Evolutionary conservation across 2,113 vertebrate genomes (phyloP), one percentile per base, ranked within the genome.

Genomic region (Varanus salvator): DNA sequence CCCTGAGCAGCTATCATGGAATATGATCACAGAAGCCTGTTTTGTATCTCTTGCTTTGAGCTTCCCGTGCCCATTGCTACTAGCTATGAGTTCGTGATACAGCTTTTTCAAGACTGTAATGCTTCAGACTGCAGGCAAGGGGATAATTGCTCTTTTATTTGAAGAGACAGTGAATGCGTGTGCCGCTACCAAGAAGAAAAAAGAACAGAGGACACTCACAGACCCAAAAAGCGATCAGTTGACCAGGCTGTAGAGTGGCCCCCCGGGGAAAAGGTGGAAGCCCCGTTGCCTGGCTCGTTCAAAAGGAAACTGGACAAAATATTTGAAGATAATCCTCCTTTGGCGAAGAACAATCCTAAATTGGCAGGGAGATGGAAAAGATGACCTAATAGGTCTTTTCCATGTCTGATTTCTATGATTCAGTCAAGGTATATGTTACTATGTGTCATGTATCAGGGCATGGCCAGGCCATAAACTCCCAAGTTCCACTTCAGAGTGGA

Each of bases 341-440:
- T 95, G 95, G 71, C 88, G 78, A 78, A 87, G 93, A 93, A 84
- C 86, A 91, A 93, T 87, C 80, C 89, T 94, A 9, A 83, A 85
- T 93, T 96, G 95, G 95, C 95, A 94, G 88, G 78, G 92, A 95
- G 89, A 85, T 93, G 93, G 94, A 96, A 96, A 96, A 95, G 94
- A 96, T 96, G 94, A 96, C 93, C 92, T 95, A 94, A 96, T 96
- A 93, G 94, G 94, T 95, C 95, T 96, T 96, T 96, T 95, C 94
- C 92, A 92, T 95, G 92, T 93, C 94, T 96, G 89, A 86, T 88
- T 92, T 91, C 93, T 95, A 89, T 95, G 92, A 95, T 94, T 96
- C 93, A 95, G 95, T 92, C 84, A 95, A 96, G 95, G 95, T 96
- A 95, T 64, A 64, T 90, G 88, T 91, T 95, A 87, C 91, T 91